Conservation (phyloP, 2,113 vertebrate genomes). For the Lagopus muta region DNA sequence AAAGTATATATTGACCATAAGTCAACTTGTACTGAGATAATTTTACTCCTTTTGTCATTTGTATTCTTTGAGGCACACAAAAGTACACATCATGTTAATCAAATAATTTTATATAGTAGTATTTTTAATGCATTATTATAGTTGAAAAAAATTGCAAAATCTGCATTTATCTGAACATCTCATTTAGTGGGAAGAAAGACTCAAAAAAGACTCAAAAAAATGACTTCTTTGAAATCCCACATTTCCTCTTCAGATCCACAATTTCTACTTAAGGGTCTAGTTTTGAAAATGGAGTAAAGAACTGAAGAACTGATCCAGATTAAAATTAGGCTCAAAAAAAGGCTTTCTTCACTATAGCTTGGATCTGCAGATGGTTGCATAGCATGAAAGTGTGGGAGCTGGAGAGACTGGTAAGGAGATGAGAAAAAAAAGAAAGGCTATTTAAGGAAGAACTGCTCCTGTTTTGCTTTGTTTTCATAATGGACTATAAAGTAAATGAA, state of each 20-base stretch:
- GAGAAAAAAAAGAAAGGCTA: neutral
- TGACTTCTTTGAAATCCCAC: neutral
- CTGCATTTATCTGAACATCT: neutral
- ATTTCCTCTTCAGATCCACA: neutral
- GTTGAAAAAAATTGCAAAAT: fast-evolving
- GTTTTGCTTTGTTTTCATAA: neutral
- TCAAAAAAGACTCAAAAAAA: neutral
- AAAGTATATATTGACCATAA: neutral
- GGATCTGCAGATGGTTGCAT: neutral
- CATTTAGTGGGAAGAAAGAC: neutral
- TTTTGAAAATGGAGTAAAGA: fast-evolving
- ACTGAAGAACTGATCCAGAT: neutral
- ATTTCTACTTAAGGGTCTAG: neutral
- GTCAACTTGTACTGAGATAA: neutral
- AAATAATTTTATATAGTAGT: neutral
- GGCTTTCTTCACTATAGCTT: neutral
- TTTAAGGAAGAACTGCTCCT: neutral
- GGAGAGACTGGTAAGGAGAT: neutral
- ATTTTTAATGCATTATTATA: neutral
- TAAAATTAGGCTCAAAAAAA: neutral
- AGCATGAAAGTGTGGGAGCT: neutral
- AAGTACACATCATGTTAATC: neutral
- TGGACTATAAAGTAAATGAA: neutral
- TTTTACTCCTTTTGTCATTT: conserved; percentile 3
- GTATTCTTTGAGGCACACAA: neutral